Evolutionary conservation across 2,888 invertebrate species (phyloP).

Genomic region (Thalpophila matura): DNA sequence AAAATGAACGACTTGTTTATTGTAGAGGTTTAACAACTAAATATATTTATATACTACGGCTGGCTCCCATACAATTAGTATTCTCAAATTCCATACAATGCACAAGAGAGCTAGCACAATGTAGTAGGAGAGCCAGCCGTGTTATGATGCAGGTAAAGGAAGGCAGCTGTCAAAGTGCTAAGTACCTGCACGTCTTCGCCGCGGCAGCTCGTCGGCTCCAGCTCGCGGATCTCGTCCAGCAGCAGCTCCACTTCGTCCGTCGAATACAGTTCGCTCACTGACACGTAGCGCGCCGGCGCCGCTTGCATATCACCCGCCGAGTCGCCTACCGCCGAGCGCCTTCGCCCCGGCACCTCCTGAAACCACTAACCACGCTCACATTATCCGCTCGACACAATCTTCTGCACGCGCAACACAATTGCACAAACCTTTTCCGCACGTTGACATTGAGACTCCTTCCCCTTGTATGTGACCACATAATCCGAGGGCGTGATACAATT

Average conservation of each 20-base stretch:
- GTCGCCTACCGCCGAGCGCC: slow-evolving; percentile 80
- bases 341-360: slow-evolving; percentile 80
- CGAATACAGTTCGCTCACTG: slow-evolving; percentile 90
- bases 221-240: slow-evolving; percentile 89
- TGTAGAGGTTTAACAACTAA: not conserved
- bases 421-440: slow-evolving; percentile 75
- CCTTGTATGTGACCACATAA: slow-evolving; percentile 76
- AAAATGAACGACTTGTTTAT: too few species aligned
- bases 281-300: slow-evolving; percentile 90
- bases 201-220: slow-evolving; percentile 89
- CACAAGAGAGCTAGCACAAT: not conserved
- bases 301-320: slow-evolving; percentile 87
- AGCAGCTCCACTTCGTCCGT: slow-evolving; percentile 90
- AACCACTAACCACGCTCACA: slow-evolving; percentile 60
- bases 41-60: not conserved
- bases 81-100: not conserved
- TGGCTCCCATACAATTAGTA: not conserved
- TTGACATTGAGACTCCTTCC: slow-evolving; percentile 75
- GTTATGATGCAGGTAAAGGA: not conserved
- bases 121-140: not conserved
- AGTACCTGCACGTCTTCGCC: slow-evolving; percentile 86
- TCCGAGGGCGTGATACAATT: slow-evolving; percentile 64
- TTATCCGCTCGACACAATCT: slow-evolving; percentile 26
- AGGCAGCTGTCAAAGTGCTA: slow-evolving; percentile 13
- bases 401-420: not conserved